Evolutionary conservation across 2,113 vertebrate species (phyloP).

Genomic region (Gila orcuttii): DNA sequence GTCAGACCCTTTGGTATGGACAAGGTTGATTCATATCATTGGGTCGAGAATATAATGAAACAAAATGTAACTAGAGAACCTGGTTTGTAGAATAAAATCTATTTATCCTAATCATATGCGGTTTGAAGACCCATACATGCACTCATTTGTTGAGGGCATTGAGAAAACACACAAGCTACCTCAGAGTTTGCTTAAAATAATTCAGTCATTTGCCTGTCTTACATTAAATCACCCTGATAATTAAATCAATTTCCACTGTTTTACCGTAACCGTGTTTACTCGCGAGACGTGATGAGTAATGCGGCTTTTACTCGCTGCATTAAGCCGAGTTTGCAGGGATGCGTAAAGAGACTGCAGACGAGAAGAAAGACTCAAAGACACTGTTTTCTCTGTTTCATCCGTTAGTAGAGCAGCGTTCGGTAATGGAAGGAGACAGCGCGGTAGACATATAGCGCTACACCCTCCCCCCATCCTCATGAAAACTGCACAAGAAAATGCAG

Average conservation of each 20-base stretch:
- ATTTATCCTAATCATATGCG: not conserved
- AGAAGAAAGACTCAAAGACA: slow-evolving; percentile 35
- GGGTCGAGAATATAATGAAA: not conserved
- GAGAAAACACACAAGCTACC: not conserved
- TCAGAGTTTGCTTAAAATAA: not conserved
- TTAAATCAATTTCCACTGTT: slow-evolving; percentile 37
- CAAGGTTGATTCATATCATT: not conserved
- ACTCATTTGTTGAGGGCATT: not conserved
- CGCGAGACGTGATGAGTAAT: slow-evolving; percentile 25
- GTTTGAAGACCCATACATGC: not conserved
- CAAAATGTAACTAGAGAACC: not conserved
- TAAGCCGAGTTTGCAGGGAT: slow-evolving; percentile 18
- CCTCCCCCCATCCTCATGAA: not conserved
- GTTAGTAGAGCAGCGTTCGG: not conserved
- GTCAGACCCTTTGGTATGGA: slow-evolving; percentile 2
- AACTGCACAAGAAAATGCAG: slow-evolving; percentile 39
- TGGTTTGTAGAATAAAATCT: slow-evolving; percentile 2
- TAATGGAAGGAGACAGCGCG: slow-evolving; percentile 41
- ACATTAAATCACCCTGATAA: slow-evolving; percentile 32
- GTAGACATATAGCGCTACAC: slow-evolving; percentile 38
- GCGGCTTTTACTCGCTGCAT: slow-evolving; percentile 28
- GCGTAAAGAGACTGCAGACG: slow-evolving; percentile 8
- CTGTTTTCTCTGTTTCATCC: slow-evolving; percentile 19
- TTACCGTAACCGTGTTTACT: not conserved
- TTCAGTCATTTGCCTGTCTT: slow-evolving; percentile 10